phyloP scores from a whole-genome alignment of 2,888 invertebrate genomes.

The Lasioglossum leucozonium region DNA sequence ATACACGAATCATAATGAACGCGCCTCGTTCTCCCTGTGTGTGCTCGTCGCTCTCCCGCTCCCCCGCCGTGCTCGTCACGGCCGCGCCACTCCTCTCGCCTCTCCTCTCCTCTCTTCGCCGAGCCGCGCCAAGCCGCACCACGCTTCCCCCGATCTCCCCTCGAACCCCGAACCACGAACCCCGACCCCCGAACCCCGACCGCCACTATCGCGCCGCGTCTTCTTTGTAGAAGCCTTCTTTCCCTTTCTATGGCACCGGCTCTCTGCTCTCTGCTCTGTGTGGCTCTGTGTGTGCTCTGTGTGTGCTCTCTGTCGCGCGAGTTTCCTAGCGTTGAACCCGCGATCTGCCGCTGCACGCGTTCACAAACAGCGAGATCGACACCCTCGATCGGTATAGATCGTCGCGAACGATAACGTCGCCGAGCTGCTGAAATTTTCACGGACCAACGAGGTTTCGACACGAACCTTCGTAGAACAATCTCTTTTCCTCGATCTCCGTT shows the following conservation, averaged over 20 bases:
- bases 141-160: background rate
- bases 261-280: conserved; percentile 11
- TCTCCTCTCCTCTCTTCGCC: background rate
- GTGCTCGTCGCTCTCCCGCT: conserved; percentile 56
- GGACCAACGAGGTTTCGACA: background rate
- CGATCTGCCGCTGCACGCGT: background rate
- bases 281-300: background rate
- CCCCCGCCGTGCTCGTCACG: conserved; percentile 32
- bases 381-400: background rate
- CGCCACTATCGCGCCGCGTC: conserved; percentile 57
- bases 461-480: background rate
- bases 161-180: conserved; percentile 3
- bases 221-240: conserved; percentile 66
- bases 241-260: conserved; percentile 51
- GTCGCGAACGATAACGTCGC: background rate
- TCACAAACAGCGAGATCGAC: background rate
- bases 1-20: conserved; percentile 85
- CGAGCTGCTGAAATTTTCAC: background rate
- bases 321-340: background rate
- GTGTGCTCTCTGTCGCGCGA: background rate
- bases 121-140: background rate
- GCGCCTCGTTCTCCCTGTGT: conserved; percentile 75
- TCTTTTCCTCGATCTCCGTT: background rate
- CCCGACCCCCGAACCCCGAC: conserved; percentile 27
- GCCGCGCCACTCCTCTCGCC: conserved; percentile 39